Evolutionary conservation across 30 jellyfish, hydroid and myxozoan genomes (phyloP).

Genomic region (Morbakka virulenta): DNA sequence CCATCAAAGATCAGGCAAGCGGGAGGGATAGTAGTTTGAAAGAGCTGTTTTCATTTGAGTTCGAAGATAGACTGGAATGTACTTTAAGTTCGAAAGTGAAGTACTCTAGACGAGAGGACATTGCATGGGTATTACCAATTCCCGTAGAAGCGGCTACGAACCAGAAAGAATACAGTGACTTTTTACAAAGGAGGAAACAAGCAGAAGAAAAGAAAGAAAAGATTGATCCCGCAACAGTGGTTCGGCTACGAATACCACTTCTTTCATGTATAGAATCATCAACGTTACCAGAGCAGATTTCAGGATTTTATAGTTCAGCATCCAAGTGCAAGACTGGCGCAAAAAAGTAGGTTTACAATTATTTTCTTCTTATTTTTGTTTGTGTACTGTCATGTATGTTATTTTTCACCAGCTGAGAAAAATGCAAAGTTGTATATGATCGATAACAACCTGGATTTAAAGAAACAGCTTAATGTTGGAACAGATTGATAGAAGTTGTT

Average conservation of each 20-base stretch:
- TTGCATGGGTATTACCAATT: slow-evolving; percentile 55
- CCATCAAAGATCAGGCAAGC: not conserved
- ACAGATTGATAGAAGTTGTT: too few species aligned
- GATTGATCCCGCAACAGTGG: slow-evolving; percentile 56
- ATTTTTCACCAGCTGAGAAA: too few species aligned
- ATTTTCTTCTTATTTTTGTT: too few species aligned
- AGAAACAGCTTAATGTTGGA: too few species aligned
- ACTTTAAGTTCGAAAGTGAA: slow-evolving; percentile 70
- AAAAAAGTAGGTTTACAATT: slow-evolving; percentile 37
- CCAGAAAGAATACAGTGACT: slow-evolving; percentile 63
- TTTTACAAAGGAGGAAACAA: slow-evolving; percentile 48
- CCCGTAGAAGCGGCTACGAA: slow-evolving; percentile 88
- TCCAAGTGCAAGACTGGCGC: slow-evolving; percentile 64
- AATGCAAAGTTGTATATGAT: too few species aligned
- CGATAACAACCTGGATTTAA: too few species aligned
- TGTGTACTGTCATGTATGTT: too few species aligned
- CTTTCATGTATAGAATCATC: slow-evolving; percentile 61
- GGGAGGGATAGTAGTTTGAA: not conserved
- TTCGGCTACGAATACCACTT: slow-evolving; percentile 71
- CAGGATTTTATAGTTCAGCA: slow-evolving; percentile 70
- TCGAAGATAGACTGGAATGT: slow-evolving; percentile 82
- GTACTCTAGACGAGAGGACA: slow-evolving; percentile 69
- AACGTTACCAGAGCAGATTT: slow-evolving; percentile 50
- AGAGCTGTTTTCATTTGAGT: slow-evolving; percentile 30
- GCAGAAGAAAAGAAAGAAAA: slow-evolving; percentile 62